Conservation (phyloP, 2,797 vertebrate genomes). For the Rhinatrema bivittatum region DNA sequence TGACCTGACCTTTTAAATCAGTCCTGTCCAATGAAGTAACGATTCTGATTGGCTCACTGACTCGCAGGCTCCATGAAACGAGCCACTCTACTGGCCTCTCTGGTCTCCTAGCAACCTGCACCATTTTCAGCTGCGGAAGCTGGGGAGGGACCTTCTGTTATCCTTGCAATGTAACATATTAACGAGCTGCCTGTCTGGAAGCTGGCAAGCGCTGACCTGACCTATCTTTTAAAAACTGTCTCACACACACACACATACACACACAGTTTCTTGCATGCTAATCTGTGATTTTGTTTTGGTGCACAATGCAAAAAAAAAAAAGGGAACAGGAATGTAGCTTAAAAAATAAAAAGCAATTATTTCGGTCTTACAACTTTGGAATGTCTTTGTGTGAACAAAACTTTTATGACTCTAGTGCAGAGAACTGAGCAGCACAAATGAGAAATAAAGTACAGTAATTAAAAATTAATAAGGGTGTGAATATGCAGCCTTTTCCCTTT, state of each 20-base stretch:
- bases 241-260: conserved; percentile 31
- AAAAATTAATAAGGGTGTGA: conserved; percentile 48
- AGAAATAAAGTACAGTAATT: conserved; percentile 36
- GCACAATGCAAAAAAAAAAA: conserved; percentile 21
- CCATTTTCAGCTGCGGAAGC: too few species aligned
- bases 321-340: too few species aligned
- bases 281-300: conserved; percentile 29
- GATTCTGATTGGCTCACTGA: too few species aligned
- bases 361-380: not conserved
- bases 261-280: conserved; percentile 30
- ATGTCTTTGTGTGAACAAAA: not conserved
- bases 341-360: not conserved
- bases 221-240: conserved; percentile 37
- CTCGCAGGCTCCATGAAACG: too few species aligned
- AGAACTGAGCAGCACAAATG: conserved; percentile 19
- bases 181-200: conserved; percentile 28
- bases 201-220: conserved; percentile 33
- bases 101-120: too few species aligned
- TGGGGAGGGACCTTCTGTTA: too few species aligned
- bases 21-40: too few species aligned
- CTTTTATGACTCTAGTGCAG: conserved; percentile 1
- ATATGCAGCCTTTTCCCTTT: conserved; percentile 14
- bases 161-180: conserved; percentile 29
- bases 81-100: too few species aligned
- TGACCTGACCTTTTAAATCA: too few species aligned